Evolutionary conservation across 2,888 invertebrate species (phyloP), one percentile per base, ranked within the genome.

Genomic region (Spodoptera picta): DNA sequence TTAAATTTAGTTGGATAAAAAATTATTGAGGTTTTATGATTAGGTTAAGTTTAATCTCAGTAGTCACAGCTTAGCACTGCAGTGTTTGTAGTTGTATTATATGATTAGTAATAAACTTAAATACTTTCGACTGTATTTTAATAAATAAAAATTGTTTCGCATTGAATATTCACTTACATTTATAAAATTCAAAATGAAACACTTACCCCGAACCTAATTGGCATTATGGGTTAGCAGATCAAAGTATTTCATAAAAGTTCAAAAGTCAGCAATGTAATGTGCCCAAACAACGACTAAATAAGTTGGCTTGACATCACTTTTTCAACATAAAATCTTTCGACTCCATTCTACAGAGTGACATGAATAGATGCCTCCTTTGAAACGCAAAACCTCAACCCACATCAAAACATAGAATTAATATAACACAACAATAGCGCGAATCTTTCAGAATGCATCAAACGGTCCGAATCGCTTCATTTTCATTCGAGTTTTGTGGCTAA

Each of bases 381-480:
- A 79, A 77, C 76, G 77, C 76, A 74, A 80, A 78, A 79, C 77
- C 81, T 76, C 73, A 75, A 87, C 86, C 86, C 86, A 82, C 82
- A 83, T 86, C 84, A 86, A 78, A 81, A 85, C 85, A 82, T 77
- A 84, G 84, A 86, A 85, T 84, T 85, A 86, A 87, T 87, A 87
- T 81, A 85, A 82, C 85, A 81, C 83, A 75, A 84, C 82, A 84
- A 83, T 83, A 81, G 72, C 75, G 68, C 77, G 77, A 84, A 85
- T 84, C 82, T 83, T 83, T 83, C 81, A 79, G 83, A 79, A 81
- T 86, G 83, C 83, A 85, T 86, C 85, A 84, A 83, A 82, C 83
- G 83, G 83, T 86, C 87, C 83, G 82, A 83, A 85, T 79, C 85
- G 83, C 84, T 88, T 86, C 85, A 85, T 87, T 86, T 86, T 87